A percentile compares a stretch with the other conserved stretches of the same genome.
These are phyloP conservation scores for Semibalanus balanoides DNA, from an alignment of 1,140 invertebrate species.

Conservation along the genomic window DNA sequence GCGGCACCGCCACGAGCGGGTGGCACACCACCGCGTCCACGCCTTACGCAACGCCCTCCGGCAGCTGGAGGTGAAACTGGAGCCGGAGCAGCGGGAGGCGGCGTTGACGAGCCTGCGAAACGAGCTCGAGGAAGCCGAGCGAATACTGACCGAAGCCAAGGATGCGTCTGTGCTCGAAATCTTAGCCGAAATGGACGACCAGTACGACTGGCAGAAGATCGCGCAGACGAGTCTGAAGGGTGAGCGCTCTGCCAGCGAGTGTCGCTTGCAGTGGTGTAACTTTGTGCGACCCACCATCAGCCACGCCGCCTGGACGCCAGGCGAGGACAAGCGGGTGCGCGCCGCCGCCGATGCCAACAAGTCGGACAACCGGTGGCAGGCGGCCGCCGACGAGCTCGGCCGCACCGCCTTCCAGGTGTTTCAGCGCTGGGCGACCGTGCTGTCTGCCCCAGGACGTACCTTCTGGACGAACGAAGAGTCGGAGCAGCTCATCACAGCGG, in stretches of 20 bases:
- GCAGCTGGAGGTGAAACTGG: neutral
- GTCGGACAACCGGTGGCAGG: neutral
- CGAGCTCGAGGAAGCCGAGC: neutral
- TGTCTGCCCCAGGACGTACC: neutral
- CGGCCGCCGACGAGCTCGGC: neutral
- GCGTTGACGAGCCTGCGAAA: neutral
- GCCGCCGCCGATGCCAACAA: neutral
- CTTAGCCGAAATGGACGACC: neutral
- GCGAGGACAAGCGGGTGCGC: neutral
- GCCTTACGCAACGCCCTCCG: neutral
- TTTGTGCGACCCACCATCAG: neutral
- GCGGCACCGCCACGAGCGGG: neutral
- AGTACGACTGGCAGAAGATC: neutral
- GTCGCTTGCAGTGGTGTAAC: neutral
- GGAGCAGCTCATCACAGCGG: neutral
- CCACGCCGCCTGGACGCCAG: neutral
- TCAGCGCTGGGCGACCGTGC: neutral
- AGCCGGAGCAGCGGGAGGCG: neutral
- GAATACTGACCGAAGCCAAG: neutral
- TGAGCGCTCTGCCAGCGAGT: neutral
- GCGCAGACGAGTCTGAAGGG: neutral
- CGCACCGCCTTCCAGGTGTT: neutral
- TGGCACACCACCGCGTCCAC: neutral
- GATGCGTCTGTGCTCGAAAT: neutral
- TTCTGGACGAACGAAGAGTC: neutral